Evolutionary conservation across 1,140 invertebrate species (phyloP).

Genomic region (Zaprionus lachaisei): DNA sequence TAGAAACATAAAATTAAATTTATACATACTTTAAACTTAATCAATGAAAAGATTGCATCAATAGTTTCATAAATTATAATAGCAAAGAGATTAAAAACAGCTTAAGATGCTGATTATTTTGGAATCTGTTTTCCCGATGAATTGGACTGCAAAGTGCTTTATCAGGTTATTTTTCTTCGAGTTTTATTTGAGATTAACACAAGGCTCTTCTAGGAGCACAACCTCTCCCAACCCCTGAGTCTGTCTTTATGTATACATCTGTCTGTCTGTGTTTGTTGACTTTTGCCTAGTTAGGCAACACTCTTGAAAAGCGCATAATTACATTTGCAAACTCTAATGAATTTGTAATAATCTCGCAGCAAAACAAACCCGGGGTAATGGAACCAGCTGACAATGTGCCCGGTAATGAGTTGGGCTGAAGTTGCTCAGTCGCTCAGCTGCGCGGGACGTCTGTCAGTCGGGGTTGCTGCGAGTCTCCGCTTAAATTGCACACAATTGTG

Average conservation of each 20-base stretch:
- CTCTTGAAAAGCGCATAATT: conserved; percentile 53
- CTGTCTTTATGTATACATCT: not conserved
- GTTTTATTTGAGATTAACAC: conserved; percentile 28
- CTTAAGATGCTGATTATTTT: not conserved
- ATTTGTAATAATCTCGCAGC: conserved; percentile 60
- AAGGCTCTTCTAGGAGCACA: conserved; percentile 13
- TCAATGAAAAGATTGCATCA: not conserved
- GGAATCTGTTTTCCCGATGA: not conserved
- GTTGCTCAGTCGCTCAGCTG: conserved; percentile 4
- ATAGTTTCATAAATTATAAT: not conserved
- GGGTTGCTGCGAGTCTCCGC: conserved; percentile 7
- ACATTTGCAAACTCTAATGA: conserved; percentile 52
- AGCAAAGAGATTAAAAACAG: not conserved
- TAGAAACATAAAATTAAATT: not conserved
- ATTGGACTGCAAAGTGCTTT: not conserved
- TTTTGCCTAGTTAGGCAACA: conserved; percentile 36
- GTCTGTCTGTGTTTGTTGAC: not conserved
- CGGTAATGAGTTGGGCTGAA: conserved; percentile 49
- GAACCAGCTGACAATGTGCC: conserved; percentile 46
- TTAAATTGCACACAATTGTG: conserved; percentile 34
- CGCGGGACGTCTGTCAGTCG: not conserved
- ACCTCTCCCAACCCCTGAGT: not conserved
- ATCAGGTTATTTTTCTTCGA: not conserved
- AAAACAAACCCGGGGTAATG: conserved; percentile 23
- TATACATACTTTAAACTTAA: not conserved